Base-by-base conservation (phyloP, 2,888 invertebrate species). In the Trichopria drosophilae region DNA sequence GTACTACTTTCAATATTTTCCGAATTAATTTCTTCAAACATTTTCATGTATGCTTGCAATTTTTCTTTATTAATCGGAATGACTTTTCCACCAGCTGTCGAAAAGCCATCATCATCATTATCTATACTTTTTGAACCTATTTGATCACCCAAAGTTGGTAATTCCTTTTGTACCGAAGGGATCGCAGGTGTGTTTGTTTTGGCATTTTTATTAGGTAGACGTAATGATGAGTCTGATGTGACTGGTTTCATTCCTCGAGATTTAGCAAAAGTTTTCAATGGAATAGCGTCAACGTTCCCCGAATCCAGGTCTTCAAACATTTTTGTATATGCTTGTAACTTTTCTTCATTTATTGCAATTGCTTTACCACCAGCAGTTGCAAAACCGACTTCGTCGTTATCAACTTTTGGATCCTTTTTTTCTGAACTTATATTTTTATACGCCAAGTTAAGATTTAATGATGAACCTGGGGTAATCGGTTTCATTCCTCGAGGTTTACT, bases 321-420 rank as follows among this genome's bases (percentile, higher is more conserved):
- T 20, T 39, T 44, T 52, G 59, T 74, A 34, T 73, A 75, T 59
- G 67, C 73, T 18, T 66, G 62, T 26, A 78, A 57, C 13, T 73
- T 66, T 51, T 73, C 63, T 62, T 75, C 65, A 2, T 60, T 59
- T 5, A 61, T 41, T 9, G 13, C 34, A 7, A 65, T 39, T 18
- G 35, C 31, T 40, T 59, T 58, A 1, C 66, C 66, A 40, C 53
- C 42, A 3, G 61, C 65, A 7, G 61, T 66, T 23, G 50, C 37
- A 41, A 66, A 67, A 22, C 64, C 62, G 15, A 26, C 23, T 23
- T 32, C n/a, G n/a, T n/a, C 12, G 16, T 20, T 16, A 24, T 2
- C 5, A 3, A 13, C 10, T 24, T 40, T 7, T 31, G 31, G 9
- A 24, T 42, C 4, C 12, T 15, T 22, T 29, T 31, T 31, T 36